phyloP scores from a whole-genome alignment of 37 sponge, comb jelly and placozoan species.

The Diacarnus erythraeanus region DNA sequence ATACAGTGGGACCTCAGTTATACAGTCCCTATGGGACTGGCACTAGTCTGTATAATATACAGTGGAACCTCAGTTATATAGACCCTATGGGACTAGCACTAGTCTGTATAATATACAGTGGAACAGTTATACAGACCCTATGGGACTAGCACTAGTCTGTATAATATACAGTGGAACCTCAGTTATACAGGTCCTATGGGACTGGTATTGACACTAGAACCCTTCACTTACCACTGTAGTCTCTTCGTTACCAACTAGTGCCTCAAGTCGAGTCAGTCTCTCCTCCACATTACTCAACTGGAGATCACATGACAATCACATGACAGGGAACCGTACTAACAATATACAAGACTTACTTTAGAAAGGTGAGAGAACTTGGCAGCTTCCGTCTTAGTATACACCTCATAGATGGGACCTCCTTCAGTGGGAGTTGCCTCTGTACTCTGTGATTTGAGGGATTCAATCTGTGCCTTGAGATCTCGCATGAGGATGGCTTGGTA shows the following conservation, averaged over 20 bases:
- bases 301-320: not conserved
- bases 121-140: no score
- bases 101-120: no score
- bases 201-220: not conserved
- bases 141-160: no score
- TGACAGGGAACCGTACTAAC: not conserved
- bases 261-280: conserved; percentile 44
- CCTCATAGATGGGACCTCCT: conserved; percentile 38
- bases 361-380: conserved; percentile 70
- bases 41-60: no score
- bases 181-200: no score
- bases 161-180: no score
- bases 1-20: no score
- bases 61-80: no score
- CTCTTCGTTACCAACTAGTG: conserved; percentile 47
- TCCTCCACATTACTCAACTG: conserved; percentile 68
- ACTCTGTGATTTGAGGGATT: conserved; percentile 27
- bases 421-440: not conserved
- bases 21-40: no score
- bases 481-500: conserved; percentile 43
- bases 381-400: conserved; percentile 46
- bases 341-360: conserved; percentile 29
- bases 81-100: no score
- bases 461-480: conserved; percentile 55
- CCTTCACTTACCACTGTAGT: conserved; percentile 27